Conservation (phyloP, 2,113 vertebrate species). For the Eolophus roseicapilla region DNA sequence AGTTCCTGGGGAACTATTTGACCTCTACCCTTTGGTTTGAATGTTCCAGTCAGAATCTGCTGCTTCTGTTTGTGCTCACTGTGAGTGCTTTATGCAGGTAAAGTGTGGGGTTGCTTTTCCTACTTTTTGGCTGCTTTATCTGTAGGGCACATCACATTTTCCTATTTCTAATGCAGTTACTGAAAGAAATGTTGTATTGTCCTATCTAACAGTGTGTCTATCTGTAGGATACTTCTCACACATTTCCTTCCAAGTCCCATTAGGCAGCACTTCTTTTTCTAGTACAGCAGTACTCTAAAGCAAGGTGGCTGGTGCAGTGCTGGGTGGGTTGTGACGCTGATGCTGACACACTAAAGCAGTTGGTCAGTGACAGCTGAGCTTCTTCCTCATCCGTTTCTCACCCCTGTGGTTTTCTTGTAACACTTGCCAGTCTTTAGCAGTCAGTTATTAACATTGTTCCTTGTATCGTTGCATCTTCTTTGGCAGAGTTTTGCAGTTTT, state of each 20-base stretch:
- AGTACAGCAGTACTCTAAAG: not conserved
- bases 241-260: not conserved
- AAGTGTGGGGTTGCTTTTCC: conserved; percentile 66
- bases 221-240: conserved; percentile 14
- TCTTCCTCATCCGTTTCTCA: not conserved
- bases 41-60: conserved; percentile 65
- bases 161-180: conserved; percentile 5
- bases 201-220: conserved; percentile 15
- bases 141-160: conserved; percentile 44
- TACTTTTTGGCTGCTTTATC: conserved; percentile 55
- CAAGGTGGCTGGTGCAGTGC: not conserved
- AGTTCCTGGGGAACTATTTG: conserved; percentile 64
- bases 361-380: not conserved
- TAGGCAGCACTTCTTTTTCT: not conserved
- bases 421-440: not conserved
- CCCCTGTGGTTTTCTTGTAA: not conserved
- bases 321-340: not conserved
- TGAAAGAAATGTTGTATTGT: conserved; percentile 27
- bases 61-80: conserved; percentile 68
- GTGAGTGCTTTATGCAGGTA: conserved; percentile 68
- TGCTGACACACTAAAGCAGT: not conserved
- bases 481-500: not conserved
- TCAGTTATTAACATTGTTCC: conserved; percentile 3
- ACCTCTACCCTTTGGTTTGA: conserved; percentile 60
- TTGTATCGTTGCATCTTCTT: not conserved